Evolutionary conservation across 2,888 invertebrate species (phyloP), one percentile per base, ranked within the genome.

Genomic region (Hybos culiciformis): DNA sequence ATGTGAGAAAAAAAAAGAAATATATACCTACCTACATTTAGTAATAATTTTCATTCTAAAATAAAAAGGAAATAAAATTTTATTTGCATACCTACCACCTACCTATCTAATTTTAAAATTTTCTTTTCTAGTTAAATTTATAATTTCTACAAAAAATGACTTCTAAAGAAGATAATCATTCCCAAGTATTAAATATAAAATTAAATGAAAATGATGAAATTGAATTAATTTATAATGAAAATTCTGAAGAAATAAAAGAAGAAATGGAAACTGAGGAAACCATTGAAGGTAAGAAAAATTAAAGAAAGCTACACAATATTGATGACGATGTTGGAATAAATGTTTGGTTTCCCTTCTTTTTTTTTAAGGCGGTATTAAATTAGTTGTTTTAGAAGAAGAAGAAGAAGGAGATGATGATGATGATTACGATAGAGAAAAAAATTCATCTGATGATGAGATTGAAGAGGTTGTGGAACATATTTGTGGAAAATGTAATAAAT

Each of bases 401-500:
- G n/a, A 18, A 2, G 18, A 36, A n/a, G 39, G 24, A 11, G 29
- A 15, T 3, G 21, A 17, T 15, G 37, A 47, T 3, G 37, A 38
- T 9, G 26, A n/a, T 3, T 20, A 33, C 7, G 39, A 41, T 4
- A 19, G 8, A 11, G 46, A 44, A 11, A 26, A 43, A 21, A 18
- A 17, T 15, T 19, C 11, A 24, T 15, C 19, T 9, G n/a, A 18
- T 17, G 20, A 21, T 3, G 52, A 53, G 5, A 56, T 56, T 1
- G 56, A 60, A 33, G 65, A 64, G 42, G 56, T 62, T 36, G 51
- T 62, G 4, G 66, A 66, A 44, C 67, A 67, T 47, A 59, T 66
- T n/a, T 66, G 67, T 24, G 63, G 62, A 12, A 65, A 63, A 46
- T 66, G 66, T 47, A 60, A 55, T 43, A 60, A 59, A 45, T 55